Conservation (phyloP, 2,113 vertebrate genomes). For the Chaetorhynchus papuensis region DNA sequence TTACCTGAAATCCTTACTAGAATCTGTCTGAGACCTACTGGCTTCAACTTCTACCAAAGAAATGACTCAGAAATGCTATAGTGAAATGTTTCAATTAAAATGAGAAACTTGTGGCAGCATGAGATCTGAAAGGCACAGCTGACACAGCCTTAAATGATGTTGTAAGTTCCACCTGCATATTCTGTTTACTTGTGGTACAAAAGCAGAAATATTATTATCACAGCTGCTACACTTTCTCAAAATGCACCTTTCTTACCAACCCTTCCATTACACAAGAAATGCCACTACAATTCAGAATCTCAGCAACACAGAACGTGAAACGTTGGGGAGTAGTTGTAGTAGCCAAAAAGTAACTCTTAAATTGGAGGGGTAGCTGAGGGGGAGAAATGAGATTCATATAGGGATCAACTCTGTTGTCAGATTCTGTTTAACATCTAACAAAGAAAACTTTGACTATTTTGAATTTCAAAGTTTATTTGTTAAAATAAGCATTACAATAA, state of each 20-base stretch:
- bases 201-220: neutral
- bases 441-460: neutral
- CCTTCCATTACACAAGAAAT: neutral
- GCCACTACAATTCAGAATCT: neutral
- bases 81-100: neutral
- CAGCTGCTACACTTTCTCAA: neutral
- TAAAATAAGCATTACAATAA: neutral
- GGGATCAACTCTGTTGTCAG: neutral
- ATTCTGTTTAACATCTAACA: neutral
- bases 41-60: neutral
- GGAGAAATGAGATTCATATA: neutral
- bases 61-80: neutral
- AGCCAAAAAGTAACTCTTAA: neutral
- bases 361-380: accelerated
- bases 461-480: neutral
- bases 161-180: neutral
- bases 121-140: neutral
- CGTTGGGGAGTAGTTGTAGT: accelerated
- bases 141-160: neutral
- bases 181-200: neutral
- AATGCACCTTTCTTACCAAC: neutral
- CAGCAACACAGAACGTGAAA: neutral
- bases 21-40: neutral
- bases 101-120: neutral
- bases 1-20: neutral